Evolutionary conservation across 2,113 vertebrate species (phyloP).

Genomic region (Tenrec ecaudatus): DNA sequence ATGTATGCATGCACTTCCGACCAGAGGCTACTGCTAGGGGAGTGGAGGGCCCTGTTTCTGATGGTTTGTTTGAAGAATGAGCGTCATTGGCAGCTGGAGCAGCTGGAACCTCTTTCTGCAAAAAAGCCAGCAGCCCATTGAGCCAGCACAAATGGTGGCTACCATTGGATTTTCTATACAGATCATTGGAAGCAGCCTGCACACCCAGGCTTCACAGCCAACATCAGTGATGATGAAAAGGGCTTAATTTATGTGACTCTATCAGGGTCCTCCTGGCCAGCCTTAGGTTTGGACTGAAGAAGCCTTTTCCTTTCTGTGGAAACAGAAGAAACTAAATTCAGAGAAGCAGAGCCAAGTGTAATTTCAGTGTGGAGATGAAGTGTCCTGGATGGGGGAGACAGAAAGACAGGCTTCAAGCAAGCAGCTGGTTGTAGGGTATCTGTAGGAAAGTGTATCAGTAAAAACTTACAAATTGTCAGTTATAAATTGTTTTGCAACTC

Average conservation of each 20-base stretch:
- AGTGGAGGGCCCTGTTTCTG: neutral
- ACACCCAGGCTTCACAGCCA: constrained; percentile 32
- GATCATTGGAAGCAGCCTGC: constrained; percentile 63
- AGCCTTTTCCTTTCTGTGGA: constrained; percentile 29
- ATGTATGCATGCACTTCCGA: constrained; percentile 4
- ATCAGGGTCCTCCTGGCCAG: neutral
- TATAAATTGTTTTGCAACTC: neutral
- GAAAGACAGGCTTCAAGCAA: neutral
- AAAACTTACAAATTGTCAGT: no score
- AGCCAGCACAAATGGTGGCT: constrained; percentile 37
- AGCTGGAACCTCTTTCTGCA: constrained; percentile 11
- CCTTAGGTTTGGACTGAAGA: constrained; percentile 21
- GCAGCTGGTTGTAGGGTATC: neutral
- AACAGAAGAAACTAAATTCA: neutral
- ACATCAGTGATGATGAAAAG: neutral
- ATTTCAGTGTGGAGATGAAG: neutral
- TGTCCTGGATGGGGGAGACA: neutral
- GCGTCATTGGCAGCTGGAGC: neutral
- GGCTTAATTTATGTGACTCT: neutral
- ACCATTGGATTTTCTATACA: constrained; percentile 58
- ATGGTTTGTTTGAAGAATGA: constrained; percentile 13
- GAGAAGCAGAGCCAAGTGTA: neutral
- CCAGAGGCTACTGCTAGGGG: neutral
- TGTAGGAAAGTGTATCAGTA: fast-evolving
- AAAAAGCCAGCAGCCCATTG: constrained; percentile 5